A percentile compares a stretch with the other conserved stretches of the same genome.
Conservation (phyloP, 2,888 invertebrate species). For the Orchesella flavescens region DNA sequence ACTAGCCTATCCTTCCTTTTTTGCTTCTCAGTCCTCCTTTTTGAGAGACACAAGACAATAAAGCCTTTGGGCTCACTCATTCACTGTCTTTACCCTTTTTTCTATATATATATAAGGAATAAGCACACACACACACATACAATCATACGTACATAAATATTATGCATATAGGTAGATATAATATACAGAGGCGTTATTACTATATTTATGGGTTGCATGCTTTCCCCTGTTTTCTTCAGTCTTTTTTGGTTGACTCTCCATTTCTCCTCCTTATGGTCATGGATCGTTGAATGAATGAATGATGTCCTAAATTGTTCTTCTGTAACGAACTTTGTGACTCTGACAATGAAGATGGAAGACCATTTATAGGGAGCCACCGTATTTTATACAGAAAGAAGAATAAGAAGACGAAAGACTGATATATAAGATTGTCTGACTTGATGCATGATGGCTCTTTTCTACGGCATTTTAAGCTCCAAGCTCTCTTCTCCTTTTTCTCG, state of each 20-base stretch:
- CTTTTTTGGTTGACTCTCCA: neutral
- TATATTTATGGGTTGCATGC: too few relatives aligned
- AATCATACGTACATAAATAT: too few relatives aligned
- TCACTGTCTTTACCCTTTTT: conserved; percentile 28
- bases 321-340: conserved; percentile 66
- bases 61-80: conserved; percentile 49
- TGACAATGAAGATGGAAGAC: conserved; percentile 65
- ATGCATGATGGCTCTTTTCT: conserved; percentile 66
- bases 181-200: too few relatives aligned
- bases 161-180: too few relatives aligned
- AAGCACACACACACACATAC: too few relatives aligned
- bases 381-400: conserved; percentile 30
- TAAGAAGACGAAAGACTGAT: conserved; percentile 50
- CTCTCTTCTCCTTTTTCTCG: conserved; percentile 32
- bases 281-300: conserved; percentile 66
- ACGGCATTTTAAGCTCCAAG: conserved; percentile 60
- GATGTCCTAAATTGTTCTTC: conserved; percentile 65
- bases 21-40: neutral
- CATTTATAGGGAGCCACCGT: conserved; percentile 36
- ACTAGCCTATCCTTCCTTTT: neutral
- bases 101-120: too few relatives aligned
- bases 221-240: too few relatives aligned
- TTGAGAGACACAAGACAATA: conserved; percentile 38
- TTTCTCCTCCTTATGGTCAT: conserved; percentile 63
- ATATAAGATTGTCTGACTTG: conserved; percentile 61